These are phyloP conservation scores for Chymomyza procnemis DNA, from an alignment of 2,888 invertebrate species.

Conservation along the genomic window DNA sequence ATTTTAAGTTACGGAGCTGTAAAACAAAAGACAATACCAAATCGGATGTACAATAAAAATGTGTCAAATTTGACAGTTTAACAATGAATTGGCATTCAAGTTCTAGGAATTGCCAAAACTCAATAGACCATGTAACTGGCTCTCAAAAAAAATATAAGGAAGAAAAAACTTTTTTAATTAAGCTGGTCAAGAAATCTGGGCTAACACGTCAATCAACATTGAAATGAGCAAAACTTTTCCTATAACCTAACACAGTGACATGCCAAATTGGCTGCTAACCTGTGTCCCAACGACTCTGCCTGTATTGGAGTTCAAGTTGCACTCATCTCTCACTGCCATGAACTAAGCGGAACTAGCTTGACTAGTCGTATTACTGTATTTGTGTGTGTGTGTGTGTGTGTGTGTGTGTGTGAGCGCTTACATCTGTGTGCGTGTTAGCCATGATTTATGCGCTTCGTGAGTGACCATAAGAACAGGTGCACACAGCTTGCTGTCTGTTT, in stretches of 20 bases:
- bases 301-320: conserved; percentile 34
- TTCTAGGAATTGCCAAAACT: conserved; percentile 13
- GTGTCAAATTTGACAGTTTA: conserved; percentile 21
- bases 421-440: conserved; percentile 14
- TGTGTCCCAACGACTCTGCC: conserved; percentile 26
- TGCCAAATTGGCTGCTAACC: not conserved
- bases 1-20: conserved; percentile 49
- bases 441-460: conserved; percentile 50
- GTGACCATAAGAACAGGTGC: conserved; percentile 52
- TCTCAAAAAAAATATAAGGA: conserved; percentile 1
- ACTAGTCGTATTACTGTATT: conserved; percentile 26
- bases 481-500: conserved; percentile 31
- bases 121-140: not conserved
- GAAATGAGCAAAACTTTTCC: conserved; percentile 45
- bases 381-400: not conserved
- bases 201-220: conserved; percentile 59
- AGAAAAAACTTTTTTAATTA: conserved; percentile 71
- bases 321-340: conserved; percentile 26
- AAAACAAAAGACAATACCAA: conserved; percentile 19
- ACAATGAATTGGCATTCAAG: conserved; percentile 36
- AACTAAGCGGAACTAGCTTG: conserved; percentile 33
- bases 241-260: not conserved
- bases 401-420: not conserved
- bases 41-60: conserved; percentile 56
- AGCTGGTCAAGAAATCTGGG: conserved; percentile 39